phyloP scores from a whole-genome alignment of 2,888 invertebrate genomes.

The Apodemia hepburni region DNA sequence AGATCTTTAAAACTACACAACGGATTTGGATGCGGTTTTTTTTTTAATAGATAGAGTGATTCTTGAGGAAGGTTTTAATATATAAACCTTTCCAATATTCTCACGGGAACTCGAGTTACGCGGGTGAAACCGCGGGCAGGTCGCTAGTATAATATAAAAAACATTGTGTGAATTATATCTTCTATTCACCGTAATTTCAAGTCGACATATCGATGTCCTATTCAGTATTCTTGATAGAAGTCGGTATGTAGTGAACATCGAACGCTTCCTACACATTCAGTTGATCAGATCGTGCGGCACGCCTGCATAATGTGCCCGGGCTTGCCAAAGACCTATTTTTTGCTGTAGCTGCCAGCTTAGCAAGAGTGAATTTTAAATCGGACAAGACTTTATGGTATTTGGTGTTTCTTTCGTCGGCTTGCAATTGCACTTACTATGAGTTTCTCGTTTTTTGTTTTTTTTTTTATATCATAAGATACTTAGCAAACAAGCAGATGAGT shows the following conservation, averaged over 20 bases:
- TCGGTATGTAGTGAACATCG: constrained; percentile 8
- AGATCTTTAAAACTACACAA: too few species aligned
- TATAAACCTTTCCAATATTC: too few species aligned
- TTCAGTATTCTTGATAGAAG: constrained; percentile 21
- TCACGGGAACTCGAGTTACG: too few species aligned
- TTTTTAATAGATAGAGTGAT: too few species aligned
- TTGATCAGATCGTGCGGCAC: constrained; percentile 64
- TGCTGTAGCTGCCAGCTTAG: constrained; percentile 45
- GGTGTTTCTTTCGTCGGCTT: constrained; percentile 50
- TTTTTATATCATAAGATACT: too few species aligned
- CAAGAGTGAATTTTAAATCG: constrained; percentile 67
- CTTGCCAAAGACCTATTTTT: constrained; percentile 70
- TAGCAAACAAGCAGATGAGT: too few species aligned
- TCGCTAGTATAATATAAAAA: too few species aligned
- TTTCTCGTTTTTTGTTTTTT: not conserved
- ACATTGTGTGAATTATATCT: too few species aligned
- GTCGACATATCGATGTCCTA: constrained; percentile 33
- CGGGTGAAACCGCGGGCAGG: too few species aligned
- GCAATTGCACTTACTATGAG: constrained; percentile 10
- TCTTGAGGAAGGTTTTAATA: too few species aligned
- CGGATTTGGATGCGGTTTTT: too few species aligned
- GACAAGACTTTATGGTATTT: constrained; percentile 65
- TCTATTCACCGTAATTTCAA: constrained; percentile 17
- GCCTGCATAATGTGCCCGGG: constrained; percentile 67
- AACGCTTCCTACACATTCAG: constrained; percentile 32